A percentile compares a stretch with the other conserved stretches of the same genome.
These are phyloP conservation scores for Pampus argenteus DNA, from an alignment of 2,797 vertebrate genomes.

Conservation along the genomic window DNA sequence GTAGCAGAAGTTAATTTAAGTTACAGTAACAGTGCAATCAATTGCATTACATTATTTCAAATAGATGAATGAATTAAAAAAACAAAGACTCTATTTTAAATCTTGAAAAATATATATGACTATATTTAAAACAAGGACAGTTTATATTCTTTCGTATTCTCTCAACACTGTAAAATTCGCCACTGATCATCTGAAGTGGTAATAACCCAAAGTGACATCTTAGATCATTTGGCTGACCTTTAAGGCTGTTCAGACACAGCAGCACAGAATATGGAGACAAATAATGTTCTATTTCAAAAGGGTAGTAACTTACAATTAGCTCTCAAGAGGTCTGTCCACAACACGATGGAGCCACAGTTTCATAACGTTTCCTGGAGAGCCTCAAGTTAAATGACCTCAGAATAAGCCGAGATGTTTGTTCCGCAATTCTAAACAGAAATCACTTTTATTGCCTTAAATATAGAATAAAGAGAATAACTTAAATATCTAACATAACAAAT, in stretches of 20 bases:
- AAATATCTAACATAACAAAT: background rate
- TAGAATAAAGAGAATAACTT: background rate
- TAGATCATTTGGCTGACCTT: conserved; percentile 51
- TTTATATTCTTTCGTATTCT: background rate
- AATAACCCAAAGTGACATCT: conserved; percentile 46
- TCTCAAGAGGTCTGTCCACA: too few relatives aligned
- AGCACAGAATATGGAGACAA: conserved; percentile 29
- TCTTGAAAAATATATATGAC: rapidly evolving
- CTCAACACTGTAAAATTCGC: conserved; percentile 8
- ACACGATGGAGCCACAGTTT: too few relatives aligned
- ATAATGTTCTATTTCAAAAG: conserved; percentile 42
- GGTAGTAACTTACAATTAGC: too few relatives aligned
- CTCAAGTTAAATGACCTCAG: background rate
- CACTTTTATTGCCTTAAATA: conserved; percentile 3
- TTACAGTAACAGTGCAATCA: too few relatives aligned
- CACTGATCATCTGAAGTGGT: conserved; percentile 24
- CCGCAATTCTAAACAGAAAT: background rate
- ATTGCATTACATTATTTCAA: background rate
- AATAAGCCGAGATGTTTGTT: background rate
- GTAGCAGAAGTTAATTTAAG: too few relatives aligned
- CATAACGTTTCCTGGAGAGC: conserved; percentile 2
- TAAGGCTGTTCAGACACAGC: conserved; percentile 30
- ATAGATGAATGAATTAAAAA: background rate
- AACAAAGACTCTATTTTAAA: background rate
- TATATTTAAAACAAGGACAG: background rate